phyloP scores from a whole-genome alignment of 2,113 vertebrate genomes.

The Uropsilus gracilis region DNA sequence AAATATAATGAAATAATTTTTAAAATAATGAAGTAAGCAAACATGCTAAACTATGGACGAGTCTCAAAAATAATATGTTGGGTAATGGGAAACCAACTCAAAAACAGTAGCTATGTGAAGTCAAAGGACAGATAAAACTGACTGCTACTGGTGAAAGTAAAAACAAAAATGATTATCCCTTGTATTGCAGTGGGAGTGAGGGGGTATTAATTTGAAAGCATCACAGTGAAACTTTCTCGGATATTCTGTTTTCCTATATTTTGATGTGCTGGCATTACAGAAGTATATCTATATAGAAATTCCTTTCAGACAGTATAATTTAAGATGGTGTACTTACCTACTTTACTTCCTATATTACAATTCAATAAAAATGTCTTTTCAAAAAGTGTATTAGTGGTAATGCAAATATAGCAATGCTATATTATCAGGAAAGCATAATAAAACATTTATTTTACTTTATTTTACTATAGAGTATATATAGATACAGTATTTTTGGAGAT shows the following conservation, averaged over 20 bases:
- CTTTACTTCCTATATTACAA: neutral
- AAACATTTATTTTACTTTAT: neutral
- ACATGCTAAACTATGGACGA: neutral
- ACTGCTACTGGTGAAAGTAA: neutral
- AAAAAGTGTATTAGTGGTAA: neutral
- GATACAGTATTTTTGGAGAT: neutral
- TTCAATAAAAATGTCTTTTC: neutral
- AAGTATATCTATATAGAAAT: neutral
- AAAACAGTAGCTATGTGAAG: neutral
- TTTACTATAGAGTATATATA: neutral
- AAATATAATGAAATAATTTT: slow-evolving; percentile 32
- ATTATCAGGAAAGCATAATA: neutral
- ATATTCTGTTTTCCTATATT: neutral
- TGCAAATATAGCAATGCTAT: neutral
- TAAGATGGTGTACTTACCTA: neutral
- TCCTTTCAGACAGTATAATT: neutral
- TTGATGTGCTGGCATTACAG: neutral
- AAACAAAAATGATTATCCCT: neutral
- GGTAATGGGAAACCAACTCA: neutral
- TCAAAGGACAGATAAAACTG: neutral
- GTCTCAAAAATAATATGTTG: neutral
- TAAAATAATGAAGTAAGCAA: neutral
- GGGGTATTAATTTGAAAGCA: neutral
- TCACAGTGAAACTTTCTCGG: neutral
- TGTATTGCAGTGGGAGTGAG: neutral